These are phyloP conservation scores for Chymomyza caudatula DNA, from an alignment of 2,888 invertebrate species.

Conservation along the genomic window DNA sequence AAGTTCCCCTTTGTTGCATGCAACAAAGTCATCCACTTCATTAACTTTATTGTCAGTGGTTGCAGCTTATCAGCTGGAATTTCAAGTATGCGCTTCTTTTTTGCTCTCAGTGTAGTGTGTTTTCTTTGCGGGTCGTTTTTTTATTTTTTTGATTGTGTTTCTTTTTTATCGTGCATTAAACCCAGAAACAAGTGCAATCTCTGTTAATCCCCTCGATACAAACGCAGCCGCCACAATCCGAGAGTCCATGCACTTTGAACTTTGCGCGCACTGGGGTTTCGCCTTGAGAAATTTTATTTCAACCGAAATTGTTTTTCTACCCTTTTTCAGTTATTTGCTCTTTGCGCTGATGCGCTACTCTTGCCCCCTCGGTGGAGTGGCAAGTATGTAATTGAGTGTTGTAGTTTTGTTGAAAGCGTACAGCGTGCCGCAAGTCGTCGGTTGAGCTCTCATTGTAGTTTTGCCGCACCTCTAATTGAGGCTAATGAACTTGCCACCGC, in stretches of 20 bases:
- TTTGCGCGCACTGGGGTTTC: conserved; percentile 29
- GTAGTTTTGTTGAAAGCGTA: conserved; percentile 14
- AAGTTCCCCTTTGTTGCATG: conserved; percentile 13
- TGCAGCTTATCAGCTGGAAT: conserved; percentile 36
- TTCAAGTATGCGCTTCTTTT: conserved; percentile 36
- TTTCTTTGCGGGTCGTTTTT: conserved; percentile 9
- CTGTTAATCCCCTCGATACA: conserved; percentile 20
- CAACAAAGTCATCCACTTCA: conserved; percentile 27
- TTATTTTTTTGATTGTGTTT: conserved; percentile 18
- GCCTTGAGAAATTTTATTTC: conserved; percentile 19
- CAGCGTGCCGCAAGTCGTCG: neutral
- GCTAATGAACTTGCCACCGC: conserved; percentile 58
- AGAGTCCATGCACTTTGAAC: conserved; percentile 53
- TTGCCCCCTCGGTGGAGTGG: conserved; percentile 36
- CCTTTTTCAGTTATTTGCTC: conserved; percentile 32
- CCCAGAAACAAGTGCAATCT: conserved; percentile 46
- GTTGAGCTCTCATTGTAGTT: conserved; percentile 45
- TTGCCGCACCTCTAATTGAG: conserved; percentile 56
- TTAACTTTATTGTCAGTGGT: conserved; percentile 23
- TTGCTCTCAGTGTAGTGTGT: conserved; percentile 3
- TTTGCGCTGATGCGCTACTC: neutral
- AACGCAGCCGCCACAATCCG: neutral
- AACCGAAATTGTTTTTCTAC: conserved; percentile 31
- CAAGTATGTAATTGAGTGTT: conserved; percentile 35
- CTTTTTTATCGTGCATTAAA: conserved; percentile 59